These are phyloP conservation scores for Hyphantria cunea DNA, from an alignment of 1,140 invertebrate genomes.

Conservation along the genomic window DNA sequence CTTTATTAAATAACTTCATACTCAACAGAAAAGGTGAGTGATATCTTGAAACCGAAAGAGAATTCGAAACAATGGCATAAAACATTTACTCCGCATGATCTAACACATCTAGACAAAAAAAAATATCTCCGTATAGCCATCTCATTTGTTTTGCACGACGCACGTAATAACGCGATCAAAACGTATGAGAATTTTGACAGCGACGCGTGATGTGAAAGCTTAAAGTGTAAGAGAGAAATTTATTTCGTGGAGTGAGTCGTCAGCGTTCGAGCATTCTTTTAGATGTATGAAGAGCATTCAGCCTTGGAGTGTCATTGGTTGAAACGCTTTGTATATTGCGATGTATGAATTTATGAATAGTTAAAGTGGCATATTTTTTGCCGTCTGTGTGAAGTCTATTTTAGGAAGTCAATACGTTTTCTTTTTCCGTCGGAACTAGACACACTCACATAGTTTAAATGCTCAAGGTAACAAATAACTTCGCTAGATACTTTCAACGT, in stretches of 20 bases:
- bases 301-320: conserved; percentile 11
- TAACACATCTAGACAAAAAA: conserved; percentile 16
- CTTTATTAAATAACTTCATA: too few relatives aligned
- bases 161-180: conserved; percentile 72
- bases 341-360: neutral
- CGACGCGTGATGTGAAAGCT: conserved; percentile 61
- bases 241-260: conserved; percentile 36
- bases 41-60: too few relatives aligned
- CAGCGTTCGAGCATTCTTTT: conserved; percentile 6
- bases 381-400: too few relatives aligned
- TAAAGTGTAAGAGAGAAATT: conserved; percentile 46
- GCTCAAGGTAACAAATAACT: too few relatives aligned
- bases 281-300: conserved; percentile 11
- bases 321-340: neutral
- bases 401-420: too few relatives aligned
- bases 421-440: too few relatives aligned
- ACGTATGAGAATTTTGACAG: conserved; percentile 74
- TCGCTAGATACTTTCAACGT: too few relatives aligned
- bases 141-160: conserved; percentile 69
- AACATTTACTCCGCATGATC: too few relatives aligned
- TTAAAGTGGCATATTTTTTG: neutral
- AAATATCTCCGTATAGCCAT: conserved; percentile 38
- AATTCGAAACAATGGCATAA: too few relatives aligned
- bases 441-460: too few relatives aligned
- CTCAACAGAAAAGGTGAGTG: too few relatives aligned